These are phyloP conservation scores for Lepisosteus osseus DNA, from an alignment of 2,113 vertebrate species.

Conservation along the genomic window DNA sequence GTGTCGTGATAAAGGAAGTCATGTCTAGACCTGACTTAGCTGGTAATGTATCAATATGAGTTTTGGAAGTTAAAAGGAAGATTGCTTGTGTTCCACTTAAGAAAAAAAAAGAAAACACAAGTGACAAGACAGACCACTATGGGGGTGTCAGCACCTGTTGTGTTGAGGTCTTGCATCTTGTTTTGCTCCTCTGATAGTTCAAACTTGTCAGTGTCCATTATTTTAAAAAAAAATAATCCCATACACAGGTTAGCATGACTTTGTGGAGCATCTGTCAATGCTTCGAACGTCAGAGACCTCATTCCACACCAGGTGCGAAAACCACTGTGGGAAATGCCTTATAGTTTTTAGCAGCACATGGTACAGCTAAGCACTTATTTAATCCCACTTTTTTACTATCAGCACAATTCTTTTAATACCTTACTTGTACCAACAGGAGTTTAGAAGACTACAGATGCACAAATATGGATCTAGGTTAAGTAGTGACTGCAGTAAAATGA, in stretches of 20 bases:
- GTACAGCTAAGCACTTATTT: conserved; percentile 13
- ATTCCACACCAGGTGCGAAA: conserved; percentile 6
- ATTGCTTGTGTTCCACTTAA: conserved; percentile 8
- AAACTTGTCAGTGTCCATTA: conserved; percentile 24
- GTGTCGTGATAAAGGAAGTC: too few relatives aligned
- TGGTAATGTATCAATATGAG: conserved; percentile 10
- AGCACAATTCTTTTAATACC: conserved; percentile 1
- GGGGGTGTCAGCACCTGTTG: conserved; percentile 30
- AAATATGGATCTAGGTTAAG: not conserved
- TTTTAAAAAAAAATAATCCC: conserved; percentile 20
- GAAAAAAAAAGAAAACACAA: not conserved
- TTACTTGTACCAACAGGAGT: conserved; percentile 15
- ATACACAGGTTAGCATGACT: conserved; percentile 22
- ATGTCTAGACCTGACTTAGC: too few relatives aligned
- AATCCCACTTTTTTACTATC: conserved; percentile 13
- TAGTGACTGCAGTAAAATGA: not conserved
- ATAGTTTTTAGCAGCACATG: not conserved
- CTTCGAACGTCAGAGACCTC: conserved; percentile 1
- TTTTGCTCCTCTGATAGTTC: conserved; percentile 8
- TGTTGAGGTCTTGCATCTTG: conserved; percentile 10
- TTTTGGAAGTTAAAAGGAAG: conserved; percentile 14
- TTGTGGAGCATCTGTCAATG: conserved; percentile 12
- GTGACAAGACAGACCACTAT: not conserved
- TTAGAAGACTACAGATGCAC: not conserved
- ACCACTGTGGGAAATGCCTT: conserved; percentile 1